Conservation (phyloP, 2,888 invertebrate genomes). For the Drosophila colorata region DNA sequence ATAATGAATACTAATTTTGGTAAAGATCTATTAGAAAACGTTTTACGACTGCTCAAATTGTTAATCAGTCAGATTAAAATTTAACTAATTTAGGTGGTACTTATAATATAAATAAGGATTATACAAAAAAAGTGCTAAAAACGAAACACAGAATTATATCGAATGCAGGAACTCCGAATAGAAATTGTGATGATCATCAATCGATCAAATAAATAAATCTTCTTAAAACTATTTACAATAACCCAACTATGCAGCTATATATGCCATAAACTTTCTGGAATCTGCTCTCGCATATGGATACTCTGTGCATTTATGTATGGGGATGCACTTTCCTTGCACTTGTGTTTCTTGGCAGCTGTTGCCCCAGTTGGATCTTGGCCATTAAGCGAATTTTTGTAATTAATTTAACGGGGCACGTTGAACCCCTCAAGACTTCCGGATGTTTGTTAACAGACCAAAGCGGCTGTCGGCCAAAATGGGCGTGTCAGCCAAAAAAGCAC, state of each 20-base stretch:
- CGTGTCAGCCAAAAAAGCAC: slow-evolving; percentile 30
- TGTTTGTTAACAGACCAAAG: slow-evolving; percentile 43
- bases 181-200: too few relatives aligned
- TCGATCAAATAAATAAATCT: too few relatives aligned
- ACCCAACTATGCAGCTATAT: too few relatives aligned
- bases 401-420: slow-evolving; percentile 67
- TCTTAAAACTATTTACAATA: too few relatives aligned
- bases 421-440: slow-evolving; percentile 45
- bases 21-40: slow-evolving; percentile 21
- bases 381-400: slow-evolving; percentile 80
- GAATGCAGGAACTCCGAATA: too few relatives aligned
- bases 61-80: slow-evolving; percentile 2
- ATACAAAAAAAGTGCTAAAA: not conserved
- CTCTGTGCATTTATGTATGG: not conserved
- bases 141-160: too few relatives aligned
- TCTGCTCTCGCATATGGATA: not conserved
- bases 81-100: slow-evolving; percentile 1
- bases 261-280: not conserved
- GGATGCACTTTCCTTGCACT: slow-evolving; percentile 38
- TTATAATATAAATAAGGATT: not conserved
- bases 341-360: slow-evolving; percentile 55
- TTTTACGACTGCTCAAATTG: slow-evolving; percentile 24
- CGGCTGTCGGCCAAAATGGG: slow-evolving; percentile 44
- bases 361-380: slow-evolving; percentile 82
- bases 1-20: not conserved